Evolutionary conservation across 2,797 vertebrate species (phyloP).

Genomic region (Helostoma temminkii): DNA sequence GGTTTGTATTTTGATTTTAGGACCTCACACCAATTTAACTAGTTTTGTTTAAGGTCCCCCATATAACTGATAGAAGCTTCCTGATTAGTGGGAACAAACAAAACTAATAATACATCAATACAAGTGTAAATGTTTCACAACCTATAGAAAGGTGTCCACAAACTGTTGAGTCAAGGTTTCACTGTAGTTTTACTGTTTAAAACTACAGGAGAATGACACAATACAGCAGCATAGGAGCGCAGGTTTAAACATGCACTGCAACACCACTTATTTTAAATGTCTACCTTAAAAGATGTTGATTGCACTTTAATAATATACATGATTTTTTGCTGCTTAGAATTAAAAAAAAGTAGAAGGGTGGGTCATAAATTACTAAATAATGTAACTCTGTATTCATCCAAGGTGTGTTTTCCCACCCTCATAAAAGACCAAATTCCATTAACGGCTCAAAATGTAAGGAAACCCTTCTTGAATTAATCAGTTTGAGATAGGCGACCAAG

Average conservation of each 20-base stretch:
- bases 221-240: neutral
- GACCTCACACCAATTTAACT: slow-evolving; percentile 15
- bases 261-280: neutral
- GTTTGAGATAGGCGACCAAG: slow-evolving; percentile 72
- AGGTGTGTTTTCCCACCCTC: slow-evolving; percentile 68
- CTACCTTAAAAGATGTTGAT: slow-evolving; percentile 24
- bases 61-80: slow-evolving; percentile 4
- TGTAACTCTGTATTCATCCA: slow-evolving; percentile 58
- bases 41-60: slow-evolving; percentile 9
- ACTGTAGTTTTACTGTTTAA: neutral
- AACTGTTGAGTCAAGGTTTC: slow-evolving; percentile 1
- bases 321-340: too few relatives aligned
- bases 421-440: slow-evolving; percentile 74
- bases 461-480: slow-evolving; percentile 83
- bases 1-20: slow-evolving; percentile 32
- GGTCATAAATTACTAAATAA: slow-evolving; percentile 55
- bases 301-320: slow-evolving; percentile 39
- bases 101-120: neutral
- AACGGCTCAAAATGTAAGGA: slow-evolving; percentile 76
- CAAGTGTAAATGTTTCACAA: neutral
- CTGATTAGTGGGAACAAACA: slow-evolving; percentile 5
- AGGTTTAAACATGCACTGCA: neutral
- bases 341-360: slow-evolving; percentile 22
- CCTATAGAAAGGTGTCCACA: neutral
- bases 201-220: slow-evolving; percentile 3